phyloP scores from a whole-genome alignment of 2,888 invertebrate genomes.

The Acleris holmiana region DNA sequence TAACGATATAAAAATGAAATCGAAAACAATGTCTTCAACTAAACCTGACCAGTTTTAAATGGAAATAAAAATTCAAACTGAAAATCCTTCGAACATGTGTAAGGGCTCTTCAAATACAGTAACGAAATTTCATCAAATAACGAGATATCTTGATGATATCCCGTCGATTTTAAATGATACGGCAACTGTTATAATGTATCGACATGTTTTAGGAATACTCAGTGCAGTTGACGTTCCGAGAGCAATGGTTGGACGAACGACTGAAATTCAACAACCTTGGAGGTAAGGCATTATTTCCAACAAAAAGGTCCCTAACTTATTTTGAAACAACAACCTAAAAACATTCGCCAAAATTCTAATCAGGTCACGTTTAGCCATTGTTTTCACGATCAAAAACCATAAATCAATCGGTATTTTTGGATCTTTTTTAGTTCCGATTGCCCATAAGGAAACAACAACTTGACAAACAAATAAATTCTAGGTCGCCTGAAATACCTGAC shows the following conservation, averaged over 20 bases:
- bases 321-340: no score
- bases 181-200: constrained; percentile 28
- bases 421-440: no score
- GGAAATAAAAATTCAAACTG: not conserved
- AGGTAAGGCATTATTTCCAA: constrained; percentile 81
- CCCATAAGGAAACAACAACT: not conserved
- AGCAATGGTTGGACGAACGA: constrained; percentile 98
- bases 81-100: not conserved
- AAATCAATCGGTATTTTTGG: no score
- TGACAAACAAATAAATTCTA: constrained; percentile 50
- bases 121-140: not conserved
- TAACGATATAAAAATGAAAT: not conserved
- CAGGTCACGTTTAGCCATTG: no score
- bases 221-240: constrained; percentile 98
- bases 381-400: no score
- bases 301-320: not conserved
- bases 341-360: no score
- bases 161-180: not conserved
- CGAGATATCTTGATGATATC: not conserved
- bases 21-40: no score
- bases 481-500: constrained; percentile 96
- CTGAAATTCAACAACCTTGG: constrained; percentile 94
- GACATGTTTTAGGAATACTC: constrained; percentile 94
- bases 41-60: no score
- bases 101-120: not conserved